Evolutionary conservation across 2,113 vertebrate species (phyloP), one percentile per base, ranked within the genome.

Genomic region (Litocranius walleri): DNA sequence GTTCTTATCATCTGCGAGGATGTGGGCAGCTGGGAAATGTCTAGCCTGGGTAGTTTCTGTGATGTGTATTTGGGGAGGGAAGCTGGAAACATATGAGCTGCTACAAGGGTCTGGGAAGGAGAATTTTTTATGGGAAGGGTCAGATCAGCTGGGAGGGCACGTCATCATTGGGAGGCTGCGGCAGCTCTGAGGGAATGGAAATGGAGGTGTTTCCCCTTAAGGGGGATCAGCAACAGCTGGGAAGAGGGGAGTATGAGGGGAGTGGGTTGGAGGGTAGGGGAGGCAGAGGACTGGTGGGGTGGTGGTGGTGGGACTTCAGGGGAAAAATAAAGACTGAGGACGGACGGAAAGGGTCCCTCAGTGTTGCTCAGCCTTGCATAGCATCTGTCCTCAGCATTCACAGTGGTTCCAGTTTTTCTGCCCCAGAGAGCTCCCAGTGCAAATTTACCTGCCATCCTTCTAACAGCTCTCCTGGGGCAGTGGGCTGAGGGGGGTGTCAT

Each of bases 1-100:
- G 84, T 81, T 95, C 89, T 97, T 97, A 97, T 96, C 91, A n/a
- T 64, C 30, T 61, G 2, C 6, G 19, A 93, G 93, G 90, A 93
- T 62, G 62, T 88, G 80, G 84, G 67, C 91, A 91, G 93, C 96
- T 84, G 93, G 91, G 30, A 87, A 90, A 30, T 56, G 36, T 94
- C 92, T 67, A 45, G 36, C 88, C 86, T 48, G 33, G 81, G 67
- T 74, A 97, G 83, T 94, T 83, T 91, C 97, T 93, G n/a, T 29
- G 71, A 61, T 17, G 40, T 45, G 71, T 56, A 25, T 89, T 77
- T 78, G 36, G 74, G 95, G 80, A 61, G 52, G 59, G 57, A 36
- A 95, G 40, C 15, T 91, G 95, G 78, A 89, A 86, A 30, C 29
- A 0, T 82, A 61, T 85, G 45, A 43, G 48, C 67, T 93, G 81